Percentiles rank a stretch among this genome's conserved stretches.
These are phyloP conservation scores for Ardeotis arabs DNA, from an alignment of 2,113 vertebrate genomes.

Conservation along the genomic window DNA sequence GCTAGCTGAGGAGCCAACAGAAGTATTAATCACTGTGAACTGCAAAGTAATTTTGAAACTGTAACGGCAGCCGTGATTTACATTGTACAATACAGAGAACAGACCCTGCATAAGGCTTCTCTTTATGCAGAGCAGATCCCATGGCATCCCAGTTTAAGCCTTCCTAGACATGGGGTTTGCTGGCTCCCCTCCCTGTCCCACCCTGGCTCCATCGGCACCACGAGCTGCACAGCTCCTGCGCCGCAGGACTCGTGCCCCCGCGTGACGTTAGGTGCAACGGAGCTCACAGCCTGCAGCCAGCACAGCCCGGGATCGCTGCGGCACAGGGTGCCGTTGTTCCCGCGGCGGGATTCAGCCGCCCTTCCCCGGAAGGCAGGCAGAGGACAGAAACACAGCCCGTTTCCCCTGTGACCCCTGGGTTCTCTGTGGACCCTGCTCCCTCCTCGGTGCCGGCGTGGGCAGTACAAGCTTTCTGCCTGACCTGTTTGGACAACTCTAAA, in stretches of 20 bases:
- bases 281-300: background rate
- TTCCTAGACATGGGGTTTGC: background rate
- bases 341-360: background rate
- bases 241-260: rapidly evolving
- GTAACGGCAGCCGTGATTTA: background rate
- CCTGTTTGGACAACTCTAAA: background rate
- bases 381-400: rapidly evolving
- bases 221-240: rapidly evolving
- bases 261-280: rapidly evolving
- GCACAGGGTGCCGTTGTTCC: rapidly evolving
- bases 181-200: rapidly evolving
- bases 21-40: background rate
- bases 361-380: background rate
- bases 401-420: rapidly evolving
- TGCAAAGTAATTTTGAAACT: background rate
- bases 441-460: rapidly evolving
- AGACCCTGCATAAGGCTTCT: rapidly evolving
- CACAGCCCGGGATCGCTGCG: background rate
- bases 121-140: background rate
- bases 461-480: background rate
- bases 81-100: rapidly evolving
- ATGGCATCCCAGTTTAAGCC: background rate
- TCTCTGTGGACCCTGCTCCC: background rate
- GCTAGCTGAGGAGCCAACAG: background rate
- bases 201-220: rapidly evolving